Evolutionary conservation across 1,140 invertebrate species (phyloP), one percentile per base, ranked within the genome.

Genomic region (Acromyrmex charruanus): DNA sequence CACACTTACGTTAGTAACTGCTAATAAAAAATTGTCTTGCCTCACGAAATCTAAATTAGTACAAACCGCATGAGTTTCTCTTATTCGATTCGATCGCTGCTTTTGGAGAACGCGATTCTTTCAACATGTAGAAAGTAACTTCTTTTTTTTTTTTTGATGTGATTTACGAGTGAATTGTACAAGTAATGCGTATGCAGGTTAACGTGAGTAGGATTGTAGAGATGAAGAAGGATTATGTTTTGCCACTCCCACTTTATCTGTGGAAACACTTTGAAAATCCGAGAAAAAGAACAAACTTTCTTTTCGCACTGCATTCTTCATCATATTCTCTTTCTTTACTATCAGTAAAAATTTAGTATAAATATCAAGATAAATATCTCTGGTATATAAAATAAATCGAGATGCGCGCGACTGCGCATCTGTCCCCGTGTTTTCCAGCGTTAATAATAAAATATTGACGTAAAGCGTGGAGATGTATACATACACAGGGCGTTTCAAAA

Each of bases 401-500:
- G 61, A 66, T 18, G 7, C 12, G 39, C 39, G 25, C 18, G 44
- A 12, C 18, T 49, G 75, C 39, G 39, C 35, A 25, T 25, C 14
- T 59, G 31, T 10, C 9, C 3, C n/a, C 21, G 14, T 49, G 39
- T 49, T 77, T 77, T 65, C 31, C 39, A 49, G 44, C 18, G 25
- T 79, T 79, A 66, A 79, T 79, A 66, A 79, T 66, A 66, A 79
- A 66, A 79, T 79, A 79, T 79, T 28, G 61, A 66, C 35, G 39
- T 49, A 31, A 66, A 44, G 12, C 4, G 18, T 18, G 18, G 21
- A 79, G 58, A 39, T 39, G 44, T 51, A 7, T 44, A 21, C 55
- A 21, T 74, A 35, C 18, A 35, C 3, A 44, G 18, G 35, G 10
- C 1, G 35, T 39, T 68, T 21, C 35, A 44, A 66, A 66, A 68